These are phyloP conservation scores for Notothenia coriiceps DNA, from an alignment of 2,113 vertebrate genomes.

Conservation along the genomic window DNA sequence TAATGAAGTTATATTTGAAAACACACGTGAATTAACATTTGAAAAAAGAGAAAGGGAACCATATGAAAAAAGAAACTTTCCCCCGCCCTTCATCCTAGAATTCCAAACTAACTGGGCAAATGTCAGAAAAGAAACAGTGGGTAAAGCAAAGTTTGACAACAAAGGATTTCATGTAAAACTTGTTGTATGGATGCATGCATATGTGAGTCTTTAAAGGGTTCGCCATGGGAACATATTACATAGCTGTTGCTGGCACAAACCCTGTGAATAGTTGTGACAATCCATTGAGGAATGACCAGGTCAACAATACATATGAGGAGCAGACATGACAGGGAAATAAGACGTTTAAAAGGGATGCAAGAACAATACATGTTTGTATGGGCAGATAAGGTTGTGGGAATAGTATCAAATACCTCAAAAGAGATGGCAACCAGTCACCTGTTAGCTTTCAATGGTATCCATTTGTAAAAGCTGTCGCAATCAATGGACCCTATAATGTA, in stretches of 20 bases:
- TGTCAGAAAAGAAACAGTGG: not conserved
- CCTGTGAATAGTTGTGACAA: not conserved
- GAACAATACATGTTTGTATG: not conserved
- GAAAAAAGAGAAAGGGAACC: not conserved
- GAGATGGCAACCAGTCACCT: constrained; percentile 13
- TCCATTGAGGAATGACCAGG: not conserved
- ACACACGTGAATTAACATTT: not conserved
- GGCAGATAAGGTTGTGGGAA: not conserved
- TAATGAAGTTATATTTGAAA: not conserved
- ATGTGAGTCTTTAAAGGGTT: not conserved
- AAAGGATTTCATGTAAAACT: not conserved
- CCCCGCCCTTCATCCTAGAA: not conserved
- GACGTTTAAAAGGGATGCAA: not conserved
- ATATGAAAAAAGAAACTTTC: not conserved
- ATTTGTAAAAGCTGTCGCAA: constrained; percentile 39
- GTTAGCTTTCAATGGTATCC: constrained; percentile 30
- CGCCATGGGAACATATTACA: not conserved
- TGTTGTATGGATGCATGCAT: not conserved
- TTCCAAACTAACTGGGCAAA: not conserved
- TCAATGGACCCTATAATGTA: constrained; percentile 35
- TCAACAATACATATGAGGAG: not conserved
- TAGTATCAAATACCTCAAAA: not conserved
- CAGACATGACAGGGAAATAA: not conserved
- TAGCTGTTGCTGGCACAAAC: not conserved
- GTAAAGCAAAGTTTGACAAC: not conserved